Evolutionary conservation across 2,888 invertebrate species (phyloP).

Genomic region (Callosobruchus maculatus): DNA sequence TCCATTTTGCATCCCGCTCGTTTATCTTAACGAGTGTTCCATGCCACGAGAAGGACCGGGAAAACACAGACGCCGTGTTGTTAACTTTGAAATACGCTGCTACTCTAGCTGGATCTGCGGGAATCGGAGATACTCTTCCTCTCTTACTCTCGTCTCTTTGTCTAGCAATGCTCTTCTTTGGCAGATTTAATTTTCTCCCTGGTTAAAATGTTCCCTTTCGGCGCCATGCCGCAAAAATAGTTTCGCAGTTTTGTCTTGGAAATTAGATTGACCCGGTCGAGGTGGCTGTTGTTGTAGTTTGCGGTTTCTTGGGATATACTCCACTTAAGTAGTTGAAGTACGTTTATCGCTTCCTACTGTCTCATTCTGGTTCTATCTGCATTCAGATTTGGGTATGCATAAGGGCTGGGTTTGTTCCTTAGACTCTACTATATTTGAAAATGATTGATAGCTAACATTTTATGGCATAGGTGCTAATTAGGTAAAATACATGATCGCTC

Average conservation of each 20-base stretch:
- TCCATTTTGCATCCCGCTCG: conserved; percentile 4
- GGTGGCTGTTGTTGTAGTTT: neutral
- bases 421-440: too few species aligned
- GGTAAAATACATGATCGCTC: too few species aligned
- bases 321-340: too few species aligned
- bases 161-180: neutral
- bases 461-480: too few species aligned
- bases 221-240: neutral
- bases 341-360: too few species aligned
- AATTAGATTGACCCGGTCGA: neutral
- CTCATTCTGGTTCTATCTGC: too few species aligned
- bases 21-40: conserved; percentile 3
- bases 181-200: neutral
- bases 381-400: too few species aligned
- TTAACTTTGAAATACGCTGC: neutral
- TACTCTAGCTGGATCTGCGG: neutral
- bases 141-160: neutral
- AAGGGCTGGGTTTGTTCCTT: too few species aligned
- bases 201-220: neutral
- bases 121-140: neutral
- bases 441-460: too few species aligned
- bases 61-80: neutral
- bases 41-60: neutral
- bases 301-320: too few species aligned
- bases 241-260: neutral